Evolutionary conservation across 2,888 invertebrate genomes (phyloP), one percentile per base, ranked within the genome.

Genomic region (Drosophila siamana): DNA sequence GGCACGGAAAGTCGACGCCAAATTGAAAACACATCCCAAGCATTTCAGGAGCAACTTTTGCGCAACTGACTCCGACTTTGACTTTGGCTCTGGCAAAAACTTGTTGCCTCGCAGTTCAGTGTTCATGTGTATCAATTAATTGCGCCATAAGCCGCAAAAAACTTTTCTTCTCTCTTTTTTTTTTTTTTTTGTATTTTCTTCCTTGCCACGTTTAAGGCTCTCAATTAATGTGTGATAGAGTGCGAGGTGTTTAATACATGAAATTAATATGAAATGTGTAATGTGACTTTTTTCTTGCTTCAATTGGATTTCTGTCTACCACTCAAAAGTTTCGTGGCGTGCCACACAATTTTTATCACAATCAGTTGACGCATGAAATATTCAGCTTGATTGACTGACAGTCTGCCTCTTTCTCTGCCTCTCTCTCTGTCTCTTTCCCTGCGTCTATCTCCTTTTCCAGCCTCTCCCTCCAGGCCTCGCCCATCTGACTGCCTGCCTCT

Each of bases 51-150:
- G 66, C 57, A 83, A 86, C 80, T 86, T 83, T 82, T 69, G 33
- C 69, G 75, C 36, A 81, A 81, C 78, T 80, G 84, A 86, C 84
- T 88, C 33, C 33, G 33, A 33, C 33, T 33, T 33, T 80, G 84
- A 86, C 84, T 88, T 88, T 79, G 60, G 70, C 52, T 36, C 13
- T 47, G 56, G 36, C 65, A 51, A 28, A 70, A 77, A 73, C 78
- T 78, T 78, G 62, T 76, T 77, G 74, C 67, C 63, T 28, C 5
- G 9, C 22, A 44, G 44, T 43, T 30, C 33, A 13, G 52, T 38
- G 61, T 74, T 74, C 76, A 78, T 77, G 76, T 80, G 87, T 85
- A 88, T 88, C 89, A 88, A 89, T 88, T 89, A 88, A 86, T 86
- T 84, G 77, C 76, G 72, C 67, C 74, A 86, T 76, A 78, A 76